Conservation (phyloP, 2,888 invertebrate species). For the Strigamia transsilvanica region DNA sequence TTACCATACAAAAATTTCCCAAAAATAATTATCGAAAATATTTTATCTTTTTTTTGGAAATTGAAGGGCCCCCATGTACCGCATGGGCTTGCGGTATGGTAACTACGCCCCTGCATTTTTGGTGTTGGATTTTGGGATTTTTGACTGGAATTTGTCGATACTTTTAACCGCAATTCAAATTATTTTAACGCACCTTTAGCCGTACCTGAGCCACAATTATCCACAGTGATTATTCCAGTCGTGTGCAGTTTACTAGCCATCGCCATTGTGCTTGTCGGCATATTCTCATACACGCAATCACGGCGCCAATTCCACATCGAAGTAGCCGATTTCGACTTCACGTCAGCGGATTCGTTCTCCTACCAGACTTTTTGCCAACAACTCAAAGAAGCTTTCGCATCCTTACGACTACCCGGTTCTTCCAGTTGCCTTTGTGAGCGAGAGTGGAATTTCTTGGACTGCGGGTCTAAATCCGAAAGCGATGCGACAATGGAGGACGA, state of each 20-base stretch:
- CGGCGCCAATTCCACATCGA: constrained; percentile 81
- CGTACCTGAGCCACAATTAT: constrained; percentile 74
- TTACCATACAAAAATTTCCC: too few species aligned
- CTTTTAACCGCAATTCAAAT: too few species aligned
- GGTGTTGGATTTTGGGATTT: too few species aligned
- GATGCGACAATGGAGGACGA: not conserved
- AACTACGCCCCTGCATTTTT: too few species aligned
- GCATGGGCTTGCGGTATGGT: too few species aligned
- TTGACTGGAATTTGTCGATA: too few species aligned
- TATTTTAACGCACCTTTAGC: not conserved
- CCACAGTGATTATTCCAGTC: constrained; percentile 88
- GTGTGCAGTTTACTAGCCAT: constrained; percentile 82
- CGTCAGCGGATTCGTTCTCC: constrained; percentile 68
- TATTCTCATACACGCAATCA: constrained; percentile 85
- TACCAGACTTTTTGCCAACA: constrained; percentile 87
- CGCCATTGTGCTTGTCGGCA: constrained; percentile 83
- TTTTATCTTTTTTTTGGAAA: too few species aligned
- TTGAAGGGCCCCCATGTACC: too few species aligned
- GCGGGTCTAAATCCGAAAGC: not conserved
- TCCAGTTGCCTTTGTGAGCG: not conserved
- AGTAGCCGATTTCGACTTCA: constrained; percentile 89
- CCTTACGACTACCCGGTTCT: constrained; percentile 64
- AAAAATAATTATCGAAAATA: too few species aligned
- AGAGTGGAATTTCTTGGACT: constrained; percentile 50
- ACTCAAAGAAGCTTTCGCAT: constrained; percentile 78